Base-by-base conservation (phyloP, 1,140 invertebrate species). In the Ruditapes philippinarum region DNA sequence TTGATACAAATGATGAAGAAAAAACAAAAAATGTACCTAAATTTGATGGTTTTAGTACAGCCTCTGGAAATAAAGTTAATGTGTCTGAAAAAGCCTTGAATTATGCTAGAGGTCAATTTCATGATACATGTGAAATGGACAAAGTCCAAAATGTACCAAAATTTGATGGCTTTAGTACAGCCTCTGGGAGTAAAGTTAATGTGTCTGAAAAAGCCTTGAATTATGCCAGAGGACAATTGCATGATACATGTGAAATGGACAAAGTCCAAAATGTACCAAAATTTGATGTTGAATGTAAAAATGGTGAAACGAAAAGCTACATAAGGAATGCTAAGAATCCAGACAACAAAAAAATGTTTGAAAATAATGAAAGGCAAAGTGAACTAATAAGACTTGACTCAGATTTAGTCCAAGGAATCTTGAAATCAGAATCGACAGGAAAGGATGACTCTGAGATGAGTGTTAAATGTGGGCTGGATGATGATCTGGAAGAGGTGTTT, bases 201-300 rank as follows among this genome's bases (percentile, higher is more conserved):
- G 31, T 88, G 12, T 62, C 49, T 65, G 76, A 88, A 68, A 19
- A 65, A 28, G 54, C 85, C 3, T 33, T 88, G 33, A 74, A 86
- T 40, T 49, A 81, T 81, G 57, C 57, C 1, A 81, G 19, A 81
- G 57, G 22, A 11, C 2, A 42, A n/a, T 33, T 81, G 7, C 2
- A 9, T 60, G 78, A 60, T 54, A 36, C 49, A 49, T 40, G 25
- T 51, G 42, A 78, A 0, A 22, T 19, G 17, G n/a, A 74, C 28
- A 54, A 74, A 38, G n/a, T 11, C 1, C 1, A 42, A 17, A 33
- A 0, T 49, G 42, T 1, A 22, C n/a, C 82, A 73, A 38, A 70
- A 31, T 42, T 33, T 33, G 33, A 28, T 5, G 36, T 33, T 73
- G 68, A 73, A 73, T 17, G 9, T 9, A 42, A 36, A 25, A 38